Conservation (phyloP, 2,888 invertebrate species). For the Poecilus cupreus region DNA sequence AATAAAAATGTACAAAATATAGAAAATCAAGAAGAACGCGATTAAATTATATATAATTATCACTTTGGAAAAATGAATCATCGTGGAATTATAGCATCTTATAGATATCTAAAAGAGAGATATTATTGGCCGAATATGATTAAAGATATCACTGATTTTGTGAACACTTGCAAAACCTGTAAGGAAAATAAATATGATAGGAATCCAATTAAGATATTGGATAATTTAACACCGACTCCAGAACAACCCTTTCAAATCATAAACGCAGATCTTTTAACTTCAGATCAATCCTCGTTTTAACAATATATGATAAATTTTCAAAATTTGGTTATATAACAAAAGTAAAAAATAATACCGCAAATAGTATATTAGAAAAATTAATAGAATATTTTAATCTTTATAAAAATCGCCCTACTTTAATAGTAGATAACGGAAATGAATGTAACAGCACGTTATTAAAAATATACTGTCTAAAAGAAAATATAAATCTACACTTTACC, state of each 20-base stretch:
- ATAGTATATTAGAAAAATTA: not conserved
- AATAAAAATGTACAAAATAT: conserved; percentile 48
- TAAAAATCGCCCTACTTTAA: not conserved
- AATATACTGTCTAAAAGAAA: not conserved
- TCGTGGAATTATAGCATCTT: conserved; percentile 55
- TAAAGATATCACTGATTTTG: not conserved
- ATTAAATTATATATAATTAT: conserved; percentile 41
- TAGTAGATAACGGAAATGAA: not conserved
- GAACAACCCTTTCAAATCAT: conserved; percentile 58
- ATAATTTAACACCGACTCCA: conserved; percentile 56
- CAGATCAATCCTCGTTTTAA: conserved; percentile 56
- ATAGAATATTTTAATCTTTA: not conserved
- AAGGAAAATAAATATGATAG: too few relatives aligned
- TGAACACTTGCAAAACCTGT: too few relatives aligned
- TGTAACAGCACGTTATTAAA: not conserved
- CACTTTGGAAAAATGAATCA: conserved; percentile 59
- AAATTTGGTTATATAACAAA: not conserved
- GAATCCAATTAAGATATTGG: conserved; percentile 51
- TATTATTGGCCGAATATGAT: not conserved
- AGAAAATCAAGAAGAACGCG: conserved; percentile 37
- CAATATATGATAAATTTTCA: conserved; percentile 57
- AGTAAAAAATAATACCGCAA: not conserved
- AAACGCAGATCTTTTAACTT: conserved; percentile 55
- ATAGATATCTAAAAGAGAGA: not conserved
- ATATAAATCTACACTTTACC: not conserved